Percentiles rank a stretch among this genome's conserved stretches.
These are phyloP conservation scores for Hydraecia micacea DNA, from an alignment of 2,888 invertebrate species.

Conservation along the genomic window DNA sequence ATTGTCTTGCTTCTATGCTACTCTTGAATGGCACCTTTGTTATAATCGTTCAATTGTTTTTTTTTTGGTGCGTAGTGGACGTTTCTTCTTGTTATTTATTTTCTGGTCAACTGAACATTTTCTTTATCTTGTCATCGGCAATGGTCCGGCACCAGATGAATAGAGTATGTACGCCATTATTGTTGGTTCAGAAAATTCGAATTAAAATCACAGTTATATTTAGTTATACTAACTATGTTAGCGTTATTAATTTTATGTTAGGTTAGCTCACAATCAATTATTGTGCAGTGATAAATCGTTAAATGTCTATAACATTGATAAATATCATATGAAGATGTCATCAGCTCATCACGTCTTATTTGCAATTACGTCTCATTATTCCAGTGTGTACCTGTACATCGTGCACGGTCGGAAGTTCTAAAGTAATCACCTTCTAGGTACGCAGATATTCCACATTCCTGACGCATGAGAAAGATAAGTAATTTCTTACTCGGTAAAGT, in stretches of 20 bases:
- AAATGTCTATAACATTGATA: background rate
- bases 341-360: background rate
- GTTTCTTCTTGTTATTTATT: slow-evolving; percentile 21
- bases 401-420: slow-evolving; percentile 6
- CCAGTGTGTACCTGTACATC: background rate
- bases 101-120: slow-evolving; percentile 33
- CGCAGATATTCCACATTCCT: slow-evolving; percentile 53
- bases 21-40: slow-evolving; percentile 41
- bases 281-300: background rate
- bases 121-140: slow-evolving; percentile 8
- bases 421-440: slow-evolving; percentile 16
- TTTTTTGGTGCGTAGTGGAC: slow-evolving; percentile 1
- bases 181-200: background rate
- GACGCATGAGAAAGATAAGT: slow-evolving; percentile 53
- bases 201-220: background rate
- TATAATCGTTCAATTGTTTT: slow-evolving; percentile 22
- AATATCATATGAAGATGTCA: background rate
- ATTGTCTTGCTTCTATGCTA: slow-evolving; percentile 1
- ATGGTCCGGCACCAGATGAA: background rate
- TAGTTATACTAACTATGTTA: too few relatives aligned
- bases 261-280: background rate
- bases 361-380: background rate
- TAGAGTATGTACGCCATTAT: background rate
- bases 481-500: slow-evolving; percentile 44
- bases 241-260: background rate